Evolutionary conservation across 2,797 vertebrate genomes (phyloP).

Genomic region (Chanos chanos): DNA sequence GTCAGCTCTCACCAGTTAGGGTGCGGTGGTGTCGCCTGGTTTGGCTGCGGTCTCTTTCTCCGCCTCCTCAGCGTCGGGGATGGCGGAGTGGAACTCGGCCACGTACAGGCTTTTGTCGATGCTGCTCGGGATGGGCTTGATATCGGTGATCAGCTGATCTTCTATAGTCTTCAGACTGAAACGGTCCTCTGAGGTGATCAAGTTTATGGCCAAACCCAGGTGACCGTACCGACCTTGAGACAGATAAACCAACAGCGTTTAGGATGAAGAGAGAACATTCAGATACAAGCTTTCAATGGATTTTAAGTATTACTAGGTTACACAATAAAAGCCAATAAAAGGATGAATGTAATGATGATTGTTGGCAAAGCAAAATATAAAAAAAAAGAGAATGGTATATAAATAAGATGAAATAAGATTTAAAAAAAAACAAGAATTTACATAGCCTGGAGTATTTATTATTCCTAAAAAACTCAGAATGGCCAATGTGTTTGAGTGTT

Average conservation of each 20-base stretch:
- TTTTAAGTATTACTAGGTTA: no score
- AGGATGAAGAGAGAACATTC: neutral
- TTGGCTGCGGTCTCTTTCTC: constrained; percentile 17
- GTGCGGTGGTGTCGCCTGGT: constrained; percentile 40
- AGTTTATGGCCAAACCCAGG: constrained; percentile 77
- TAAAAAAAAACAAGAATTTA: no score
- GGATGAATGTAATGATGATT: no score
- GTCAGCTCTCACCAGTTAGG: constrained; percentile 40
- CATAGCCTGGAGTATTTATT: no score
- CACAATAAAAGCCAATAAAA: no score
- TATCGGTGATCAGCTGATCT: constrained; percentile 79
- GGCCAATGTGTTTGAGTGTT: no score
- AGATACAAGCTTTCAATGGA: neutral
- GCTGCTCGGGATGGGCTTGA: constrained; percentile 78
- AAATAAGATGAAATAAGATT: no score
- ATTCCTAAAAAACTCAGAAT: no score
- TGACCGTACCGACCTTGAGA: constrained; percentile 73
- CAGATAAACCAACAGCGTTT: neutral
- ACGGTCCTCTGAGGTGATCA: constrained; percentile 80
- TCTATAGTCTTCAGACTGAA: constrained; percentile 80
- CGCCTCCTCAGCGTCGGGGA: constrained; percentile 62
- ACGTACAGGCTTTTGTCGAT: constrained; percentile 81
- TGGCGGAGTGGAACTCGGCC: constrained; percentile 72
- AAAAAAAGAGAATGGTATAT: no score
- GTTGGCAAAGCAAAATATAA: no score